Evolutionary conservation across 2,797 vertebrate genomes (phyloP).

Genomic region (Intellagama lesueurii): DNA sequence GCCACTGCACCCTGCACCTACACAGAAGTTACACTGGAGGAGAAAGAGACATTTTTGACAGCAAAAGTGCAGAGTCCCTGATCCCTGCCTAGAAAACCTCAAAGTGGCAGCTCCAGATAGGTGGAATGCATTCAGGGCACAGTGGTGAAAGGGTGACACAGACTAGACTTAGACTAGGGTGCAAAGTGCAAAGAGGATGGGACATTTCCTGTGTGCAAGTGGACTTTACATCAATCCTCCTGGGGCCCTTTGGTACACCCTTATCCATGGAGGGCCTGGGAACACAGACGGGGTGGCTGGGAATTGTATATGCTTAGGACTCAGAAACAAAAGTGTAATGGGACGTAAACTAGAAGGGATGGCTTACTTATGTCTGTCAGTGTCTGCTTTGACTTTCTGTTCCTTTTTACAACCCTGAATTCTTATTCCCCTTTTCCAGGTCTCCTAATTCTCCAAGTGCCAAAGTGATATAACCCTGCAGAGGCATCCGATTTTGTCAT

Average conservation of each 20-base stretch:
- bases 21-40: too few relatives aligned
- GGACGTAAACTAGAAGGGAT: neutral
- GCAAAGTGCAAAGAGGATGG: too few relatives aligned
- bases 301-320: neutral
- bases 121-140: neutral
- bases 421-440: neutral
- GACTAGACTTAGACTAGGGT: too few relatives aligned
- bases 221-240: too few relatives aligned
- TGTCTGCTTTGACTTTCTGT: neutral
- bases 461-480: neutral
- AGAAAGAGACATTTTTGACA: too few relatives aligned
- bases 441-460: neutral
- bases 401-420: neutral
- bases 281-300: too few relatives aligned
- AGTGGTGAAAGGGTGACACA: neutral
- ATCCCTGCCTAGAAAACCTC: neutral
- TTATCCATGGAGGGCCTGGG: too few relatives aligned
- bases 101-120: too few relatives aligned
- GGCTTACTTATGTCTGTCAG: neutral
- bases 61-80: too few relatives aligned
- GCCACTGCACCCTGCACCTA: too few relatives aligned
- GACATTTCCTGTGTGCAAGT: too few relatives aligned
- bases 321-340: neutral
- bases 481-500: neutral
- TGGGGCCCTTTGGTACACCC: too few relatives aligned